Conservation (phyloP, 2,888 invertebrate species). For the Amiota communis region DNA sequence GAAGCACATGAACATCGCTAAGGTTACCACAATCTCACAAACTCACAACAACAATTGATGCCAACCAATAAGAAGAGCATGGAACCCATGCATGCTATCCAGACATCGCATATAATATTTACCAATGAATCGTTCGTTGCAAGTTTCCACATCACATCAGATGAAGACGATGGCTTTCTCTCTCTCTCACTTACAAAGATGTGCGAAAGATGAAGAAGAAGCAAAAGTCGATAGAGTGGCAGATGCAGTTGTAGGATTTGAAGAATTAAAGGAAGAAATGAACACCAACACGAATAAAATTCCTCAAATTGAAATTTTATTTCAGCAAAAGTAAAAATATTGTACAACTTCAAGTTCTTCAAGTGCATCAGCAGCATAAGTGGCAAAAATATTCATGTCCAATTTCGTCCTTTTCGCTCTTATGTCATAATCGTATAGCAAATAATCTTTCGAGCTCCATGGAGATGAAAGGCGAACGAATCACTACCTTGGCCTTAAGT, state of each 20-base stretch:
- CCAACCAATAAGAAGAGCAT: slow-evolving; percentile 21
- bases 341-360: not conserved
- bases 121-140: slow-evolving; percentile 38
- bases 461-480: not conserved
- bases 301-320: slow-evolving; percentile 71
- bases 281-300: slow-evolving; percentile 58
- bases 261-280: not conserved
- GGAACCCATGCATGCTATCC: not conserved
- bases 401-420: too few species aligned
- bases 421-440: not conserved
- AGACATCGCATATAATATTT: slow-evolving; percentile 22
- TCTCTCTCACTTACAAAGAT: slow-evolving; percentile 37
- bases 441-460: slow-evolving; percentile 4
- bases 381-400: not conserved
- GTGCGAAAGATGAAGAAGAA: slow-evolving; percentile 29
- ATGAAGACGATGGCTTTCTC: slow-evolving; percentile 31
- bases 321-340: slow-evolving; percentile 54
- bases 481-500: slow-evolving; percentile 28
- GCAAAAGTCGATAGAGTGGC: slow-evolving; percentile 27
- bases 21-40: not conserved
- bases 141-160: too few species aligned
- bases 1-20: slow-evolving; percentile 32
- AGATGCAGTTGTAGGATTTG: too few species aligned
- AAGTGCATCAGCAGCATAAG: not conserved
- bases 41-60: not conserved